These are phyloP conservation scores for Synergus laeviventris DNA, from an alignment of 2,888 invertebrate species.

Conservation along the genomic window DNA sequence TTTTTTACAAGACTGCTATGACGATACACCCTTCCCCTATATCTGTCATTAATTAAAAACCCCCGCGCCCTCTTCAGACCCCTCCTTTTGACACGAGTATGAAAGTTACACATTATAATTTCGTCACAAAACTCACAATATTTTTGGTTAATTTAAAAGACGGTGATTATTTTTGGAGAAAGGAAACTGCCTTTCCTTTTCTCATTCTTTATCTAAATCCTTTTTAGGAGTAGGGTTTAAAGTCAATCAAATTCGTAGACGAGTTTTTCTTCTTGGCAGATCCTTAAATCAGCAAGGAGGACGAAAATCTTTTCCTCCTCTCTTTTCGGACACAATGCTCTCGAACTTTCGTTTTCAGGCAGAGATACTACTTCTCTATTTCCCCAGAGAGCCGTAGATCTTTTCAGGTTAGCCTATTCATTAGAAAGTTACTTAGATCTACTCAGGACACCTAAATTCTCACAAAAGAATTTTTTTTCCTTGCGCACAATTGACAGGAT, in stretches of 20 bases:
- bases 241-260: slow-evolving; percentile 7
- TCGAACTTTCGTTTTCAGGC: slow-evolving; percentile 27
- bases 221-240: neutral
- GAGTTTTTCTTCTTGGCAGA: slow-evolving; percentile 6
- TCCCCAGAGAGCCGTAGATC: slow-evolving; percentile 14
- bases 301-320: neutral
- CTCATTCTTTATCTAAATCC: neutral
- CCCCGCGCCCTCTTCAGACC: no score
- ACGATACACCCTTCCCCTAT: no score
- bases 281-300: neutral
- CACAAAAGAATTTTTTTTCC: slow-evolving; percentile 22
- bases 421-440: slow-evolving; percentile 25
- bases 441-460: slow-evolving; percentile 17
- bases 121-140: no score
- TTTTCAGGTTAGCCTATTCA: slow-evolving; percentile 27
- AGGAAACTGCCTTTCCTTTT: neutral
- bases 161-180: neutral
- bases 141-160: no score
- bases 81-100: no score
- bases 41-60: no score
- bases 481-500: neutral
- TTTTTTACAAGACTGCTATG: no score
- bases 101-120: no score
- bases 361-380: slow-evolving; percentile 29
- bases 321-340: slow-evolving; percentile 19